Evolutionary conservation across 2,797 vertebrate species (phyloP).

Genomic region (Neostethus bicornis): DNA sequence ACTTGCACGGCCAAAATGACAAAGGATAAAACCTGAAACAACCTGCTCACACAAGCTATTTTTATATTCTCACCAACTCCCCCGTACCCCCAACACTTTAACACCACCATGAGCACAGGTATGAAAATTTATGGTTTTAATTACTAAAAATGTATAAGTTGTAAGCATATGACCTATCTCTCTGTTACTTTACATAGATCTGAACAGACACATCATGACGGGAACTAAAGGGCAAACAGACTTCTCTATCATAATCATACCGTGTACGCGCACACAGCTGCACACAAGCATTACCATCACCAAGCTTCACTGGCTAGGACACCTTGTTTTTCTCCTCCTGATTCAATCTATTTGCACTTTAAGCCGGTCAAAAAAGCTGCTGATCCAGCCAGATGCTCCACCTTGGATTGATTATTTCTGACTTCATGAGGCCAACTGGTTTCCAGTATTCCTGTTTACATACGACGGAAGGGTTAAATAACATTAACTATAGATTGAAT

Average conservation of each 20-base stretch:
- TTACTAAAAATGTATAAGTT: background rate
- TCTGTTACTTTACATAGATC: background rate
- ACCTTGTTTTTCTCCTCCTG: slow-evolving; percentile 30
- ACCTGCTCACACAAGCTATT: slow-evolving; percentile 6
- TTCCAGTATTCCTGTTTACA: slow-evolving; percentile 12
- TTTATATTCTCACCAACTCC: slow-evolving; percentile 43
- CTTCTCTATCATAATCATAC: background rate
- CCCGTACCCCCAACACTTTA: slow-evolving; percentile 7
- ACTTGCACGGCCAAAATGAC: slow-evolving; percentile 26
- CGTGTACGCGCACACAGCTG: slow-evolving; percentile 1
- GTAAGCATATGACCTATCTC: background rate
- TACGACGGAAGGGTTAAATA: background rate
- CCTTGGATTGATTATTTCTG: slow-evolving; percentile 66
- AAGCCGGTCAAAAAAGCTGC: slow-evolving; percentile 65
- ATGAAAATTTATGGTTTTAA: slow-evolving; percentile 9
- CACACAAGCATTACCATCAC: slow-evolving; percentile 22
- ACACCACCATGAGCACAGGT: slow-evolving; percentile 8
- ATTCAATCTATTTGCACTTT: slow-evolving; percentile 68
- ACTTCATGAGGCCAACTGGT: slow-evolving; percentile 32
- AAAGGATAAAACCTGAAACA: slow-evolving; percentile 10
- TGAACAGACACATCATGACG: background rate
- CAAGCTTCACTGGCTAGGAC: slow-evolving; percentile 27
- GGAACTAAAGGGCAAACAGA: background rate
- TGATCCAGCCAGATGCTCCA: slow-evolving; percentile 57
- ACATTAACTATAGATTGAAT: slow-evolving; percentile 1